Evolutionary conservation across 2,797 vertebrate species (phyloP).

Genomic region (Podargus strigoides): DNA sequence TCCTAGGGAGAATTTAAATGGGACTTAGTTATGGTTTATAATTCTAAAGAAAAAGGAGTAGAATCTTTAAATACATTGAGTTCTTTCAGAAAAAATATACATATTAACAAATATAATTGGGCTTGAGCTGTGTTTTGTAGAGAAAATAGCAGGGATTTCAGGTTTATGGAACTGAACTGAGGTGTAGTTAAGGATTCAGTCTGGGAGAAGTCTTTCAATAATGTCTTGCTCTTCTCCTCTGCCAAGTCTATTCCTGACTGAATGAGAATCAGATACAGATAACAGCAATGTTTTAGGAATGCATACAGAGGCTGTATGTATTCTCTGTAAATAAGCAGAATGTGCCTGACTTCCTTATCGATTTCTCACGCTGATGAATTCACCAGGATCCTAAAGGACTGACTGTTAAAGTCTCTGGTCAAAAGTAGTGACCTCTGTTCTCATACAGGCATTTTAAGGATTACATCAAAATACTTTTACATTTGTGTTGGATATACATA

Average conservation of each 20-base stretch:
- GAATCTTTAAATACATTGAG: neutral
- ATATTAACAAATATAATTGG: neutral
- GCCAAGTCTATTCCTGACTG: neutral
- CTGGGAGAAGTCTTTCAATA: neutral
- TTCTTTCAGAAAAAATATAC: neutral
- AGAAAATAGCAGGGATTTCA: neutral
- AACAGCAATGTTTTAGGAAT: neutral
- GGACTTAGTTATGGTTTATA: neutral
- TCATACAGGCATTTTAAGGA: neutral
- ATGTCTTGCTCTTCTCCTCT: neutral
- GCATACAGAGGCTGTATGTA: accelerated
- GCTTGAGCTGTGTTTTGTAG: neutral
- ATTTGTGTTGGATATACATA: neutral
- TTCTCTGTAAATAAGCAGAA: neutral
- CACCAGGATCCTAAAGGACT: neutral
- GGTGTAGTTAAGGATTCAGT: neutral
- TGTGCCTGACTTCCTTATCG: neutral
- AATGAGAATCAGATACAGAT: neutral
- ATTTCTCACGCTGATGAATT: neutral
- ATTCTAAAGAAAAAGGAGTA: neutral
- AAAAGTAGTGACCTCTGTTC: neutral
- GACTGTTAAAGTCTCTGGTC: neutral
- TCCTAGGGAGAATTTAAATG: neutral
- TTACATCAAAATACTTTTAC: neutral
- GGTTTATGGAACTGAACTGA: neutral